Evolutionary conservation across 2,888 invertebrate species (phyloP).

Genomic region (Fabriciana adippe): DNA sequence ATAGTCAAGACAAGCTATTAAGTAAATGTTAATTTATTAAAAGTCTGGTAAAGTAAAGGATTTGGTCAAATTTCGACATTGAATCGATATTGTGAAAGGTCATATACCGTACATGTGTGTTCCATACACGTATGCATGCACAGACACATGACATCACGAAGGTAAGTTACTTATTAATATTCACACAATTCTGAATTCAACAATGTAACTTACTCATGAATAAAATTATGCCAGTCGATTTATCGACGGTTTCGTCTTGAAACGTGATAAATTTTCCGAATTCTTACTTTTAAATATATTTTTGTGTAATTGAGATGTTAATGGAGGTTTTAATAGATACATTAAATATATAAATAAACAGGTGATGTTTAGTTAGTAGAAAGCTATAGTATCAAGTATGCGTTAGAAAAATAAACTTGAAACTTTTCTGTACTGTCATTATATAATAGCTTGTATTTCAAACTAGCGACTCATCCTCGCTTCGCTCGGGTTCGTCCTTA

Average conservation of each 20-base stretch:
- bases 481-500: no score
- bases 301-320: conserved; percentile 17
- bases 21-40: background rate
- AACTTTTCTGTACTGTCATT: no score
- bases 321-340: conserved; percentile 3
- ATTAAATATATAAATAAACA: conserved; percentile 8
- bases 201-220: conserved; percentile 34
- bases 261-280: conserved; percentile 9
- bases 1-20: no score
- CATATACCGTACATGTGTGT: conserved; percentile 5
- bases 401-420: no score
- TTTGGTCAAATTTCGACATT: conserved; percentile 32
- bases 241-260: conserved; percentile 19
- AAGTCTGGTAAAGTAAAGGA: conserved; percentile 14
- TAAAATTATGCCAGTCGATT: conserved; percentile 28
- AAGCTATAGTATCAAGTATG: background rate
- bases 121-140: conserved; percentile 9
- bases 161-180: conserved; percentile 37
- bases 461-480: no score
- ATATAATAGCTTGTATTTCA: no score
- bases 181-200: conserved; percentile 36
- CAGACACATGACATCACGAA: conserved; percentile 20
- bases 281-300: conserved; percentile 10
- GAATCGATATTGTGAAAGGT: conserved; percentile 24
- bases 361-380: conserved; percentile 5